Conservation (phyloP, 92 coral and sea anemone species). For the Montipora capitata region DNA sequence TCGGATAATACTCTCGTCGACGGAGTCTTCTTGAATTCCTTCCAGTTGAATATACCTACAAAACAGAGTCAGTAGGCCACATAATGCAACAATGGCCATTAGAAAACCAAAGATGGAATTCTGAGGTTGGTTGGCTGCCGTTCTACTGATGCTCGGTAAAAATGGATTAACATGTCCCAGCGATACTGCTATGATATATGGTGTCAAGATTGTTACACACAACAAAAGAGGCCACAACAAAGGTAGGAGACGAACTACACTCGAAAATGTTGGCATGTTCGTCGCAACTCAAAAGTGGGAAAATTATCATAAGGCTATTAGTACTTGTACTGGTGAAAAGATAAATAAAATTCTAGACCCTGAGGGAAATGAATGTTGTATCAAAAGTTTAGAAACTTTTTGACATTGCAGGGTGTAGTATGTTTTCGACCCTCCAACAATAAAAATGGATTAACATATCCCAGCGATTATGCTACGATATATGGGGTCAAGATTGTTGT, state of each 20-base stretch:
- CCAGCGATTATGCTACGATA: conserved; percentile 46
- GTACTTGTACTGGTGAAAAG: no score
- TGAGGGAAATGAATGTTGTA: no score
- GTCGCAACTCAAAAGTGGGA: no score
- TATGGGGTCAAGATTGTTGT: conserved; percentile 60
- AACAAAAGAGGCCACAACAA: conserved; percentile 4
- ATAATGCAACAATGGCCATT: conserved; percentile 53
- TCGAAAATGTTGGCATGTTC: conserved; percentile 1
- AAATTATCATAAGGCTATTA: no score
- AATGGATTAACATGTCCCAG: conserved; percentile 57
- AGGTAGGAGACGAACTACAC: conserved; percentile 8
- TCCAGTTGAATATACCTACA: conserved; percentile 57
- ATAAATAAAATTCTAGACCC: neutral
- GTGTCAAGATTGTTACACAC: conserved; percentile 37
- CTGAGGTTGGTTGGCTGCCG: conserved; percentile 60
- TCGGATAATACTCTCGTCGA: neutral
- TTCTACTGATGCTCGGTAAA: conserved; percentile 68
- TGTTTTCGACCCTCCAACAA: neutral
- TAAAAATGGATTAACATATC: conserved; percentile 55
- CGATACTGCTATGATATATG: conserved; percentile 61
- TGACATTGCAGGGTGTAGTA: no score
- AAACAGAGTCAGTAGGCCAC: conserved; percentile 33
- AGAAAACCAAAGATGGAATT: conserved; percentile 59
- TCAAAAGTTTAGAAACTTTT: no score
- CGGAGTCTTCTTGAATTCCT: neutral